phyloP scores from a whole-genome alignment of 2,797 vertebrate species.

The Pseudochirops corinnae region DNA sequence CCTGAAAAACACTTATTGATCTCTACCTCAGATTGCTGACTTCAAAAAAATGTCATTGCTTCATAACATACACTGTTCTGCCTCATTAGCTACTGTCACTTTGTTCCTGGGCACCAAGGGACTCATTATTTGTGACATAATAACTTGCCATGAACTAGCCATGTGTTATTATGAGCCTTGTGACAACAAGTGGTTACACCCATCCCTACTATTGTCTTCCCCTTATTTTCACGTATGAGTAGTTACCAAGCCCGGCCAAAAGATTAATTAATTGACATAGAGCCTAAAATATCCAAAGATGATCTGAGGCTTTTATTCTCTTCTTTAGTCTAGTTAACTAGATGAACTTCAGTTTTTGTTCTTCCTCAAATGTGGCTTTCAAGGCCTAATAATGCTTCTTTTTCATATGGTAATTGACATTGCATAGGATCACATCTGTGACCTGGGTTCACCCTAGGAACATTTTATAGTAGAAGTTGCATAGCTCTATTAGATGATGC shows the following conservation, averaged over 20 bases:
- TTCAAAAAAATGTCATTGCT: slow-evolving; percentile 79
- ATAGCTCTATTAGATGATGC: slow-evolving; percentile 23
- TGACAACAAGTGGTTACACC: slow-evolving; percentile 65
- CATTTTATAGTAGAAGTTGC: neutral
- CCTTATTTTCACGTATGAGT: neutral
- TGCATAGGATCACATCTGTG: slow-evolving; percentile 1
- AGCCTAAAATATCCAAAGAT: rapidly evolving
- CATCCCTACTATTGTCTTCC: neutral
- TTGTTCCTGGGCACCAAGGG: slow-evolving; percentile 57
- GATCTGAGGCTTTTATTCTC: rapidly evolving
- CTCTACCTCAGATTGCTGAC: slow-evolving; percentile 76
- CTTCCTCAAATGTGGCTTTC: slow-evolving; percentile 10
- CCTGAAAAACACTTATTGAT: slow-evolving; percentile 79
- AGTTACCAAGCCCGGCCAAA: neutral
- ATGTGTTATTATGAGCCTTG: neutral
- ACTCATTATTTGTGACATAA: slow-evolving; percentile 74
- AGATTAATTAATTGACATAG: neutral
- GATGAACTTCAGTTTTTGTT: neutral
- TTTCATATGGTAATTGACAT: slow-evolving; percentile 47
- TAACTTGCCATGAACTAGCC: slow-evolving; percentile 7
- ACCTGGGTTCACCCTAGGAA: slow-evolving; percentile 24
- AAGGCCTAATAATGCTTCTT: slow-evolving; percentile 10
- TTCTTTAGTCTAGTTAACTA: neutral
- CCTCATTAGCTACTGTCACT: slow-evolving; percentile 77
- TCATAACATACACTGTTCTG: slow-evolving; percentile 69